phyloP scores from a whole-genome alignment of 2,113 vertebrate species.

The human region GRCh38 chrX:139457001-139457500 shows the following conservation, averaged over 20 bases:
- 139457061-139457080: neutral
- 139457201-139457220: neutral
- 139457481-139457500: neutral
- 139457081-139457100: neutral
- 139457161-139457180: neutral
- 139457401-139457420: neutral
- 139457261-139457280: neutral
- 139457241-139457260: neutral
- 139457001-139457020: neutral
- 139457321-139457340: too few relatives aligned
- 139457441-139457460: neutral
- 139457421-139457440: neutral
- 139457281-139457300: neutral
- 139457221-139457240: neutral
- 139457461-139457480: neutral
- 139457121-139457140: neutral
- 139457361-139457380: neutral
- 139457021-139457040: neutral
- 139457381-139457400: neutral
- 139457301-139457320: neutral
- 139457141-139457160: neutral
- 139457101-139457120: neutral
- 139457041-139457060: neutral
- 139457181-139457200: neutral
- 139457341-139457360: neutral